A percentile compares a stretch with the other conserved stretches of the same genome.
phyloP scores from a whole-genome alignment of 1,140 invertebrate genomes.

The Calliphora vicina region DNA sequence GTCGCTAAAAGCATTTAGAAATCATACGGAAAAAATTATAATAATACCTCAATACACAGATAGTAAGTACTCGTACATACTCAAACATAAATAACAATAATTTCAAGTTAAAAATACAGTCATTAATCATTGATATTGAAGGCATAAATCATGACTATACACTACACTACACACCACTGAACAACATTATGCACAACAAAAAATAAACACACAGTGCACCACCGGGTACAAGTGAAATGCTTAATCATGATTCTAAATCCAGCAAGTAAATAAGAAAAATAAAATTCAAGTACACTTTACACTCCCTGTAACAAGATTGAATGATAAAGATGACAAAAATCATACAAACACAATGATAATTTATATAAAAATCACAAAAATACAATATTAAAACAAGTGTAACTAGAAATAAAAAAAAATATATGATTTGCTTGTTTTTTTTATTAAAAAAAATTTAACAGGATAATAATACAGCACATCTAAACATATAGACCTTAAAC shows the following conservation, averaged over 20 bases:
- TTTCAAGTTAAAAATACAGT: conserved; percentile 19
- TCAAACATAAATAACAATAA: conserved; percentile 11
- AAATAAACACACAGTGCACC: too few relatives aligned
- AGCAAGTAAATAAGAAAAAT: background rate
- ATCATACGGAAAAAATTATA: background rate
- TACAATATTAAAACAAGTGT: background rate
- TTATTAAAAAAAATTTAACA: too few relatives aligned
- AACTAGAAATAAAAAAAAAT: background rate
- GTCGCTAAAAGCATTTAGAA: conserved; percentile 19
- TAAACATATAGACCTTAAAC: too few relatives aligned
- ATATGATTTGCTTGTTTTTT: background rate
- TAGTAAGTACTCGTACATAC: background rate
- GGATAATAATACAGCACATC: too few relatives aligned
- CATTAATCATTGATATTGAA: conserved; percentile 34
- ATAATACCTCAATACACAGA: background rate
- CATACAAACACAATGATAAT: too few relatives aligned
- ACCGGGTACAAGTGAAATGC: background rate
- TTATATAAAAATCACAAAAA: background rate
- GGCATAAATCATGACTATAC: conserved; percentile 23
- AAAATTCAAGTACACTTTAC: background rate
- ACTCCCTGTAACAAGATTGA: background rate
- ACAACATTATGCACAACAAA: too few relatives aligned
- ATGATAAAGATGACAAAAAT: background rate
- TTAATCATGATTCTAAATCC: conserved; percentile 13
- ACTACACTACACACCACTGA: background rate